Evolutionary conservation across 2,888 invertebrate species (phyloP).

Genomic region (Harmothoe impar): DNA sequence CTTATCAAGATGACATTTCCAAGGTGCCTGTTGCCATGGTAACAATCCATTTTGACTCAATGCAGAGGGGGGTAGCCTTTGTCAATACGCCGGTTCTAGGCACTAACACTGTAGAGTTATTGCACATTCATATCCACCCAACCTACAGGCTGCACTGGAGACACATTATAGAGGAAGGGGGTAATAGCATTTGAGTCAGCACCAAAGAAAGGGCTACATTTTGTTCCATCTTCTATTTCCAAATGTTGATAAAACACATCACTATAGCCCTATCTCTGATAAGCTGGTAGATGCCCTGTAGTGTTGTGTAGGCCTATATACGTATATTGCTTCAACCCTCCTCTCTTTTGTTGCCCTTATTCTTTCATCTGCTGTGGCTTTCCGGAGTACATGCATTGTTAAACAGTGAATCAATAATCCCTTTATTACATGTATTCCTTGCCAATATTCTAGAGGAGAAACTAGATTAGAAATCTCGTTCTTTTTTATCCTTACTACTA

Average conservation of each 20-base stretch:
- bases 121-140: constrained; percentile 50
- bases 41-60: constrained; percentile 63
- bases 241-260: background rate
- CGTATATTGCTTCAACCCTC: background rate
- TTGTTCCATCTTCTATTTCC: constrained; percentile 22
- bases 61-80: constrained; percentile 53
- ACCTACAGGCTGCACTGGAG: background rate
- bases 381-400: background rate
- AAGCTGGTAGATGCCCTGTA: background rate
- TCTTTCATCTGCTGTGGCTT: background rate
- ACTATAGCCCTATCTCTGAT: too few relatives aligned
- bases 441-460: background rate
- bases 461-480: background rate
- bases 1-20: constrained; percentile 62
- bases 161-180: background rate
- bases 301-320: background rate
- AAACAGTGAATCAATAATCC: background rate
- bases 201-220: background rate
- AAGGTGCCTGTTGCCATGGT: constrained; percentile 59
- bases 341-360: background rate
- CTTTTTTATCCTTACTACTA: background rate
- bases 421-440: constrained; percentile 1
- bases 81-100: constrained; percentile 30
- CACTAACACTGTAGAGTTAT: constrained; percentile 55
- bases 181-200: constrained; percentile 40